Conservation (phyloP, 37 sponge, comb jelly and placozoan species). For the Dysidea cf. avara region DNA sequence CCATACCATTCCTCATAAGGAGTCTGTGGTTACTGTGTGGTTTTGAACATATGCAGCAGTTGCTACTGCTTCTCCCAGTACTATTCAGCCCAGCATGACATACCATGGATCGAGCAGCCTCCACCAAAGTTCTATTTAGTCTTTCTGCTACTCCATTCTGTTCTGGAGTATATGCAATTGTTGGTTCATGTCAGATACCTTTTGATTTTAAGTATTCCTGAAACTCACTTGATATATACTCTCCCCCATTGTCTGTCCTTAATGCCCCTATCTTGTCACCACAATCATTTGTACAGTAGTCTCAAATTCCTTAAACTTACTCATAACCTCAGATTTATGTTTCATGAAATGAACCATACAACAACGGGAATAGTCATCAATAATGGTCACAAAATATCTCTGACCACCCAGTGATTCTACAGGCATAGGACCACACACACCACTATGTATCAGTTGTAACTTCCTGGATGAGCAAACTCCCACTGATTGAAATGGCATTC, state of each 20-base stretch:
- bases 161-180: conserved; percentile 47
- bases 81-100: conserved; percentile 40
- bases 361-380: conserved; percentile 58
- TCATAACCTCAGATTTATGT: conserved; percentile 43
- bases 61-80: conserved; percentile 41
- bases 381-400: conserved; percentile 67
- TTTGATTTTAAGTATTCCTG: conserved; percentile 38
- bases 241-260: conserved; percentile 59
- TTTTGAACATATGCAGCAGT: conserved; percentile 45
- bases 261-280: conserved; percentile 19
- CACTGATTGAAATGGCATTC: conserved; percentile 33
- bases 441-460: conserved; percentile 49
- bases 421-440: conserved; percentile 55
- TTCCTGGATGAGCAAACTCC: conserved; percentile 21
- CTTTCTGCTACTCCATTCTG: conserved; percentile 70
- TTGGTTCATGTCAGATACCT: conserved; percentile 54
- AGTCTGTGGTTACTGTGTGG: conserved; percentile 45
- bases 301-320: conserved; percentile 68
- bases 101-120: conserved; percentile 48
- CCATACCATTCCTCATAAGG: conserved; percentile 49
- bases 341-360: conserved; percentile 41
- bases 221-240: conserved; percentile 53
- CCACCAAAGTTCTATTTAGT: conserved; percentile 50
- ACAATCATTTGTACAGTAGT: conserved; percentile 26
- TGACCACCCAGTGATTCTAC: conserved; percentile 55